Conservation (phyloP, 2,888 invertebrate species). For the Dexiosoma caninum region DNA sequence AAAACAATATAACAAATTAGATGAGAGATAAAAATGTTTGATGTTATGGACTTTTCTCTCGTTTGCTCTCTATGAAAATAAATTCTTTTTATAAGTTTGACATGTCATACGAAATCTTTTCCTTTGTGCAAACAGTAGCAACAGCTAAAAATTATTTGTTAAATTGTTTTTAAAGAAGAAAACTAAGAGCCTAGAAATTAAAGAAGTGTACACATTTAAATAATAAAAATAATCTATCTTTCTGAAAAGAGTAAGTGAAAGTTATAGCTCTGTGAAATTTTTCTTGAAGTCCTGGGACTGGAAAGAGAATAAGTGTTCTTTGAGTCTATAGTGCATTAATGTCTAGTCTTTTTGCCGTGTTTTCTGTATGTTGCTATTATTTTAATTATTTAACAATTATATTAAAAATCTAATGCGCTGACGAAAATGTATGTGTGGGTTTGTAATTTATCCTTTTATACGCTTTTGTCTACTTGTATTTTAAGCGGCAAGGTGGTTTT, state of each 20-base stretch:
- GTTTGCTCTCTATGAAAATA: neutral
- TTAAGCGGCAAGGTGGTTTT: neutral
- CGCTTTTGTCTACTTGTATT: neutral
- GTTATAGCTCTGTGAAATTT: neutral
- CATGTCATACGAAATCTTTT: constrained; percentile 47
- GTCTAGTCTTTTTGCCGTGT: constrained; percentile 45
- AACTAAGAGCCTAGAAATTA: neutral
- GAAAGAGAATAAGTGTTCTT: neutral
- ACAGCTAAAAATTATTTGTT: constrained; percentile 42
- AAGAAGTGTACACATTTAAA: too few relatives aligned
- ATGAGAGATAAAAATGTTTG: constrained; percentile 11
- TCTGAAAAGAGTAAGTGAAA: neutral
- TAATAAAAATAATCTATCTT: too few relatives aligned
- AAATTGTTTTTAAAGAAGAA: constrained; percentile 12
- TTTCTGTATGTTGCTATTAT: constrained; percentile 19
- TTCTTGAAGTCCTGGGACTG: neutral
- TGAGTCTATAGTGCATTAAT: constrained; percentile 29
- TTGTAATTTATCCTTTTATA: neutral
- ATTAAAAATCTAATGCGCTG: neutral
- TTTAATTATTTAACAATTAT: neutral
- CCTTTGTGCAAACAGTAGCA: constrained; percentile 48
- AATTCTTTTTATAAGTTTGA: constrained; percentile 26
- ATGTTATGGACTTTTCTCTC: neutral
- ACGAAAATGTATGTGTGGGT: neutral
- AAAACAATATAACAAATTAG: constrained; percentile 11